phyloP scores from a whole-genome alignment of 2,888 invertebrate genomes.

The Lissocephala sabroskyi region DNA sequence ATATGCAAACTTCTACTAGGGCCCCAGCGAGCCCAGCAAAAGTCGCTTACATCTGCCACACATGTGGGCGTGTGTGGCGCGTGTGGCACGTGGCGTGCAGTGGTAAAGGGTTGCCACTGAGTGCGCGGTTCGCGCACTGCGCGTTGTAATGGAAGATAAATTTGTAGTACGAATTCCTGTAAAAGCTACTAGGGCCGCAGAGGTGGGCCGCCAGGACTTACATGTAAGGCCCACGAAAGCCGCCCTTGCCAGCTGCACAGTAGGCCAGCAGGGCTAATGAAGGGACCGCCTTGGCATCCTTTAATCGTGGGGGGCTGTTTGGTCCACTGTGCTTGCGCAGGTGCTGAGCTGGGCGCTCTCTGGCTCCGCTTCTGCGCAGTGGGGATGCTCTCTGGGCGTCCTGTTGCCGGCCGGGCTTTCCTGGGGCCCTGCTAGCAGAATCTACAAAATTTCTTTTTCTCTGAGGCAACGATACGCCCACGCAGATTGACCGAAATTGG shows the following conservation, averaged over 20 bases:
- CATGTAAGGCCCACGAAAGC: too few species aligned
- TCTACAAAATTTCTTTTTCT: constrained; percentile 70
- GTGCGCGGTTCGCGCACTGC: constrained; percentile 13
- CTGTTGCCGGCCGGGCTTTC: constrained; percentile 1
- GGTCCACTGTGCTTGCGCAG: too few species aligned
- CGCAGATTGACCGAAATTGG: constrained; percentile 44
- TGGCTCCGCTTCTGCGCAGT: constrained; percentile 43
- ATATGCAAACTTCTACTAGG: constrained; percentile 62
- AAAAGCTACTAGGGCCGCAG: constrained; percentile 67
- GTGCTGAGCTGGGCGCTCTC: not conserved
- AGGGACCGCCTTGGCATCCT: too few species aligned
- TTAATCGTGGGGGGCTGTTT: too few species aligned
- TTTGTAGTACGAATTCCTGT: constrained; percentile 67
- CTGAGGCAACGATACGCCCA: constrained; percentile 60
- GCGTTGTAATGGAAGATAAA: constrained; percentile 49
- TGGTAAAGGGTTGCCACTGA: constrained; percentile 52
- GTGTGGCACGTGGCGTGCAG: too few species aligned
- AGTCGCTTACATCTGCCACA: constrained; percentile 15
- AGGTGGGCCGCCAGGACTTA: too few species aligned
- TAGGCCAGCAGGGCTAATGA: constrained; percentile 12
- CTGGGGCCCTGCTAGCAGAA: constrained; percentile 62
- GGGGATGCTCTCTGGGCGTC: not conserved
- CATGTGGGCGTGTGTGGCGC: constrained; percentile 9
- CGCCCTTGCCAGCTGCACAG: too few species aligned
- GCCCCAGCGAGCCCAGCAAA: constrained; percentile 32